These are phyloP conservation scores for Paracentrotus lividus DNA, from an alignment of 53 echinoderm and acorn worm species.

Conservation along the genomic window DNA sequence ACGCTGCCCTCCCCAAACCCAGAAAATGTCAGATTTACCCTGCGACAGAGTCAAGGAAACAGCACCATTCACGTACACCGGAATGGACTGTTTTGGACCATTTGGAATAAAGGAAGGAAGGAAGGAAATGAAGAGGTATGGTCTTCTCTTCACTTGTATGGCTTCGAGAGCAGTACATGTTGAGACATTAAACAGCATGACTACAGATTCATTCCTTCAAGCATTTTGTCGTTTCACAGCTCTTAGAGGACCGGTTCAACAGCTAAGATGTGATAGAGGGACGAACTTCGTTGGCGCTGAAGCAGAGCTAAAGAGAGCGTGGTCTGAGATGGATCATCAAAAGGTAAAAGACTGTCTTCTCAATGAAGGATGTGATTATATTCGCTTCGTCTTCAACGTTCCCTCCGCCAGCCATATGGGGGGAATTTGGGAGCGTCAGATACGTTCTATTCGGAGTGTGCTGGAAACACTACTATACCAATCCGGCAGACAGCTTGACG, in stretches of 20 bases:
- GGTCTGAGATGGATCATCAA: conserved; percentile 51
- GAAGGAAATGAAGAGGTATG: conserved; percentile 77
- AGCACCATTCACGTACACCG: conserved; percentile 77
- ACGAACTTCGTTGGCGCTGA: conserved; percentile 78
- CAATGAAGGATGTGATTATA: conserved; percentile 28
- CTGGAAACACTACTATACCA: conserved; percentile 62
- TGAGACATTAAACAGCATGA: conserved; percentile 58
- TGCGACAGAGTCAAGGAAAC: conserved; percentile 71
- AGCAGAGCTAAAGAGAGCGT: conserved; percentile 62
- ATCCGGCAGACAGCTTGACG: conserved; percentile 58
- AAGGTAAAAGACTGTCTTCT: neutral
- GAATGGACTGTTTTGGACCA: conserved; percentile 81
- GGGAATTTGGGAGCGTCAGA: conserved; percentile 42
- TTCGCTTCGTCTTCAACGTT: conserved; percentile 15
- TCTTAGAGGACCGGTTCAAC: conserved; percentile 53
- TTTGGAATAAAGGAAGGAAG: conserved; percentile 70
- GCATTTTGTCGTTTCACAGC: conserved; percentile 70
- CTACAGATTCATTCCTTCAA: conserved; percentile 75
- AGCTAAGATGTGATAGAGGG: conserved; percentile 74
- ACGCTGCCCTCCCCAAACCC: conserved; percentile 59
- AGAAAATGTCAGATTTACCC: conserved; percentile 82
- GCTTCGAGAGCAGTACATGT: conserved; percentile 76
- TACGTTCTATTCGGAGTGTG: conserved; percentile 18
- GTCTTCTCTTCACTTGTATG: conserved; percentile 77
- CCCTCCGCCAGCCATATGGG: conserved; percentile 63